These are phyloP conservation scores for Eriocheir sinensis DNA, from an alignment of 1,140 invertebrate species.

Conservation along the genomic window DNA sequence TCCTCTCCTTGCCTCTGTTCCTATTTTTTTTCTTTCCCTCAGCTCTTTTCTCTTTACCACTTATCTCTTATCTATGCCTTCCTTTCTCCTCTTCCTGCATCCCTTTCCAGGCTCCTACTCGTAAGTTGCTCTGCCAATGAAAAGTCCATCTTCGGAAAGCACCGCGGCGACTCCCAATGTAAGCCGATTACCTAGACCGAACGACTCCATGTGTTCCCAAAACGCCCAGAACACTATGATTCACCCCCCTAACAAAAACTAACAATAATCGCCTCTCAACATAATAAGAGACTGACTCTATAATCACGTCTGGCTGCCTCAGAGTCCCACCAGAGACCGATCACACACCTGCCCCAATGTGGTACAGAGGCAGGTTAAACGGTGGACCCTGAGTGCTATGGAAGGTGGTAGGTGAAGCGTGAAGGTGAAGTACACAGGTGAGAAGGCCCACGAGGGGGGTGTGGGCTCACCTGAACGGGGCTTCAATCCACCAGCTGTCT, in stretches of 20 bases:
- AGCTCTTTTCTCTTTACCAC: too few relatives aligned
- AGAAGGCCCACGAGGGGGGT: too few relatives aligned
- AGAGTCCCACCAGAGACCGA: neutral
- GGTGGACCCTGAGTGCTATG: neutral
- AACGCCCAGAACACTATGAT: conserved; percentile 13
- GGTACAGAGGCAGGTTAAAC: neutral
- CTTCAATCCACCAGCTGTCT: neutral
- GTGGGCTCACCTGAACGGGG: neutral
- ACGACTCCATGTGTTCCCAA: neutral
- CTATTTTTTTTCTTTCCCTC: too few relatives aligned
- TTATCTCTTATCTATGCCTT: neutral
- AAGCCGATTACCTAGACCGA: neutral
- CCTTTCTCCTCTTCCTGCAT: neutral
- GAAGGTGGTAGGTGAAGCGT: neutral
- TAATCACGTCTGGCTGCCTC: neutral
- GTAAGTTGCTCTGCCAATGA: too few relatives aligned
- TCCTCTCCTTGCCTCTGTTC: neutral
- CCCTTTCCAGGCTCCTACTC: too few relatives aligned
- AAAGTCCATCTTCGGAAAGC: neutral
- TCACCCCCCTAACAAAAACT: neutral
- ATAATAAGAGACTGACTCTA: neutral
- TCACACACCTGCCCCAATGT: neutral
- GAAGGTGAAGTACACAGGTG: too few relatives aligned
- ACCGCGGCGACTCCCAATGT: neutral
- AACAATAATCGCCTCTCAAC: conserved; percentile 8